Evolutionary conservation across 2,797 vertebrate genomes (phyloP).

Genomic region (Halcyon chelicuti): DNA sequence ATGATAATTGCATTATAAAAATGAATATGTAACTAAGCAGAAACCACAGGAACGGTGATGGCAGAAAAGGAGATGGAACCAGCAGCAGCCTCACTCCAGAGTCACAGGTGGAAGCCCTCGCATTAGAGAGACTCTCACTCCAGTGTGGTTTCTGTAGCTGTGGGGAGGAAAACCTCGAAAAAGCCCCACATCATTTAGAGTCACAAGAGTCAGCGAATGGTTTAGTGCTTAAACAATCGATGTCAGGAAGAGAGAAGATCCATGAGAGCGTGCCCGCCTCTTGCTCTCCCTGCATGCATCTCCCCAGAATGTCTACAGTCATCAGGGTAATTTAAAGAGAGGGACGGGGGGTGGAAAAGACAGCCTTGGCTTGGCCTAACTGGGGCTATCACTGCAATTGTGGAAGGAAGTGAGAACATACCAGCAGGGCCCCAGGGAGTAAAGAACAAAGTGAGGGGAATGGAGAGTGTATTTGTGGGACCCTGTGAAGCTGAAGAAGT

Average conservation of each 20-base stretch:
- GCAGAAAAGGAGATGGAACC: slow-evolving; percentile 68
- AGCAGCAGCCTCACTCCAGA: slow-evolving; percentile 50
- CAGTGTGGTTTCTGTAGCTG: slow-evolving; percentile 74
- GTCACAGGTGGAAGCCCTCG: slow-evolving; percentile 71
- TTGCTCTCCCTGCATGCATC: slow-evolving; percentile 31
- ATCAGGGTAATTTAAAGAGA: slow-evolving; percentile 51
- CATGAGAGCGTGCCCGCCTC: slow-evolving; percentile 11
- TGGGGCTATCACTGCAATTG: slow-evolving; percentile 61
- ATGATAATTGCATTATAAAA: slow-evolving; percentile 81
- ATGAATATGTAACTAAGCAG: slow-evolving; percentile 78
- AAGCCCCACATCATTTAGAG: slow-evolving; percentile 67
- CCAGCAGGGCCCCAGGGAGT: slow-evolving; percentile 32
- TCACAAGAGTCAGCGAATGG: slow-evolving; percentile 60
- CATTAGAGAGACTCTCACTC: slow-evolving; percentile 63
- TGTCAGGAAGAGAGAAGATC: slow-evolving; percentile 70
- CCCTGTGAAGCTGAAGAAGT: slow-evolving; percentile 27
- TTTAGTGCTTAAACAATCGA: slow-evolving; percentile 75
- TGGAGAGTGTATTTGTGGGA: slow-evolving; percentile 20
- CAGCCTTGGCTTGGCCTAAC: slow-evolving; percentile 41
- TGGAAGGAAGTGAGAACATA: slow-evolving; percentile 59
- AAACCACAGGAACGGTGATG: slow-evolving; percentile 77
- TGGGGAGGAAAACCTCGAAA: slow-evolving; percentile 75
- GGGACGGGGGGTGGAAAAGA: not conserved
- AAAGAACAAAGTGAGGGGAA: slow-evolving; percentile 25
- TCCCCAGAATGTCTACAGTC: slow-evolving; percentile 48